Percentiles rank a stretch among this genome's conserved stretches.
Evolutionary conservation across 2,888 invertebrate species (phyloP).

Genomic region (Orchesellides sinensis): DNA sequence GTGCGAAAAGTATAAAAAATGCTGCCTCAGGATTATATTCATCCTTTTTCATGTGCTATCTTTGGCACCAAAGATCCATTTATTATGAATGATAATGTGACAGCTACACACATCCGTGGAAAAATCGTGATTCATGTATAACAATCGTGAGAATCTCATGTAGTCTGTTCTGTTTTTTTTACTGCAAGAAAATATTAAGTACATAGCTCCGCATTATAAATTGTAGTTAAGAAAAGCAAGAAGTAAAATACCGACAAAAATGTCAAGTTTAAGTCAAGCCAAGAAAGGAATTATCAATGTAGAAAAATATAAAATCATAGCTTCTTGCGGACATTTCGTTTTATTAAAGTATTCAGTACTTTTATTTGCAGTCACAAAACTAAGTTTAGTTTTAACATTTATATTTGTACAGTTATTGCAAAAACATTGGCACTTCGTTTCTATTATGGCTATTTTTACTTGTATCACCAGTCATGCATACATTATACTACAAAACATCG

Average conservation of each 20-base stretch:
- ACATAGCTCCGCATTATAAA: background rate
- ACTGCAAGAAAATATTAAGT: background rate
- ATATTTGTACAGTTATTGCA: too few relatives aligned
- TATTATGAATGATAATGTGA: conserved; percentile 24
- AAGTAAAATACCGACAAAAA: background rate
- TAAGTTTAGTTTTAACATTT: too few relatives aligned
- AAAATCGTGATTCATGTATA: conserved; percentile 59
- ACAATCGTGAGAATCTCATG: conserved; percentile 54
- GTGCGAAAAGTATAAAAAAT: background rate
- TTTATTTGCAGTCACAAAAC: too few relatives aligned
- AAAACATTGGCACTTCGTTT: too few relatives aligned
- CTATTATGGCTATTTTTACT: too few relatives aligned
- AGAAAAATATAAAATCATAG: too few relatives aligned
- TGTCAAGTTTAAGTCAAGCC: background rate
- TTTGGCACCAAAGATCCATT: conserved; percentile 25
- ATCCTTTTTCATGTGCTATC: background rate
- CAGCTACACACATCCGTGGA: conserved; percentile 45
- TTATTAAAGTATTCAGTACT: too few relatives aligned
- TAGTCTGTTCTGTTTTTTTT: too few relatives aligned
- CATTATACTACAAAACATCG: too few relatives aligned
- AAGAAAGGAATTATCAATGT: too few relatives aligned
- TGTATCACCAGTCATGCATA: too few relatives aligned
- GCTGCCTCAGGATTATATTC: background rate
- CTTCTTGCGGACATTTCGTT: too few relatives aligned
- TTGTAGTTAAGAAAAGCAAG: background rate